phyloP scores from a whole-genome alignment of 2,797 vertebrate genomes.

The Centroberyx gerrardi region DNA sequence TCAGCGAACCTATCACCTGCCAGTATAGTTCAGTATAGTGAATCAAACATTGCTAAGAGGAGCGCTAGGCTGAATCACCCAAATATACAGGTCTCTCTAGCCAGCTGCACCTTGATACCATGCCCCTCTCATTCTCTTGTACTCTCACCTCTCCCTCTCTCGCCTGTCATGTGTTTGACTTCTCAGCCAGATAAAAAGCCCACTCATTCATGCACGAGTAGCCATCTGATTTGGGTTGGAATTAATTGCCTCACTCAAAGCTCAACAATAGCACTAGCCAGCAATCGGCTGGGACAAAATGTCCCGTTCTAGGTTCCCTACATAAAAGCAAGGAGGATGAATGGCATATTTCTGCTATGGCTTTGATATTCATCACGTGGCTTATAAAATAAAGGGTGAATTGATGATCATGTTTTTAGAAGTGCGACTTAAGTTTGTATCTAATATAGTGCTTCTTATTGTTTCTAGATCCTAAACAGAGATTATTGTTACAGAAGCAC shows the following conservation, averaged over 20 bases:
- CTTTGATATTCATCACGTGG: neutral
- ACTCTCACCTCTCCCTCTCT: conserved; percentile 12
- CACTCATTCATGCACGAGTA: conserved; percentile 57
- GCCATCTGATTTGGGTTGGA: conserved; percentile 63
- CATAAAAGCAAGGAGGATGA: neutral
- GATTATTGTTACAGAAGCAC: neutral
- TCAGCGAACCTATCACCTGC: neutral
- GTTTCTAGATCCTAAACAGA: neutral
- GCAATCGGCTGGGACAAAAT: conserved; percentile 33
- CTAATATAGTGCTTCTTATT: neutral
- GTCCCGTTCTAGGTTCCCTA: conserved; percentile 11
- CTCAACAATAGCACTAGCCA: conserved; percentile 25
- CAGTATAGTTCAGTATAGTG: neutral
- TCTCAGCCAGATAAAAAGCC: conserved; percentile 50
- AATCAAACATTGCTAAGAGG: neutral
- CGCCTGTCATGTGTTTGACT: conserved; percentile 44
- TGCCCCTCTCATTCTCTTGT: neutral
- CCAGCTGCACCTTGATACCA: neutral
- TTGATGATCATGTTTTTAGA: neutral
- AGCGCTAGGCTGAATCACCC: neutral
- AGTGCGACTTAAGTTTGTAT: neutral
- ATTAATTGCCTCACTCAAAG: conserved; percentile 57
- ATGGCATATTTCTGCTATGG: neutral
- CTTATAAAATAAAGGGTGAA: neutral
- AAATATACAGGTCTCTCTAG: conserved; percentile 10